These are phyloP conservation scores for Carlito syrichta DNA, from an alignment of 2,113 vertebrate species.

Conservation along the genomic window DNA sequence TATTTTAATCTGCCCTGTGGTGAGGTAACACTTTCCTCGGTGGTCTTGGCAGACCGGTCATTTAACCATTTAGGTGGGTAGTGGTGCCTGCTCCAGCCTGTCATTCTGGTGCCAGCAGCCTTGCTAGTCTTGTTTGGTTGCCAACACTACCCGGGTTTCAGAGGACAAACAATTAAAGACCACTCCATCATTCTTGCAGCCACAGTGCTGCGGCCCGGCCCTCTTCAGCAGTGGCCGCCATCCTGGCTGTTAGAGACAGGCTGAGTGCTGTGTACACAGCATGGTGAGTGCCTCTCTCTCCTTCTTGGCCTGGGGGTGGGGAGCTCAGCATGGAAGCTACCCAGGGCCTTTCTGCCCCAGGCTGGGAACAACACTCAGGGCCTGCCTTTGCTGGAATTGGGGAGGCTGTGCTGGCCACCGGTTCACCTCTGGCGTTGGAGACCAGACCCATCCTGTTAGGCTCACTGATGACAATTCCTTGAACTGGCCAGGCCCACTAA, in stretches of 20 bases:
- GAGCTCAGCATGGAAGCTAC: neutral
- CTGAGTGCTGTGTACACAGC: neutral
- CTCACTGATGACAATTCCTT: rapidly evolving
- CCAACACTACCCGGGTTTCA: conserved; percentile 77
- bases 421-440: neutral
- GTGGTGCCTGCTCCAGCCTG: conserved; percentile 71
- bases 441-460: neutral
- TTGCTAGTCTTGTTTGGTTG: conserved; percentile 67
- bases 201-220: neutral
- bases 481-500: neutral
- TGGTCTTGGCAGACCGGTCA: conserved; percentile 83
- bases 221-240: neutral
- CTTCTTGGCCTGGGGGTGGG: neutral
- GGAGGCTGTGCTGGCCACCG: neutral
- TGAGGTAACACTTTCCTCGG: conserved; percentile 83
- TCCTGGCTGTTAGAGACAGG: neutral
- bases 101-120: conserved; percentile 74
- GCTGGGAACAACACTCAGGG: neutral
- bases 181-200: conserved; percentile 76
- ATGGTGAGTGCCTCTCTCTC: neutral
- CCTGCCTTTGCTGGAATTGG: neutral
- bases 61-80: conserved; percentile 82
- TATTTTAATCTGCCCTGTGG: conserved; percentile 86
- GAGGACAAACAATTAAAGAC: conserved; percentile 80
- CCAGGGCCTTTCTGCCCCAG: neutral